Conservation (phyloP, 1,140 invertebrate species). For the Cherax quadricarinatus region DNA sequence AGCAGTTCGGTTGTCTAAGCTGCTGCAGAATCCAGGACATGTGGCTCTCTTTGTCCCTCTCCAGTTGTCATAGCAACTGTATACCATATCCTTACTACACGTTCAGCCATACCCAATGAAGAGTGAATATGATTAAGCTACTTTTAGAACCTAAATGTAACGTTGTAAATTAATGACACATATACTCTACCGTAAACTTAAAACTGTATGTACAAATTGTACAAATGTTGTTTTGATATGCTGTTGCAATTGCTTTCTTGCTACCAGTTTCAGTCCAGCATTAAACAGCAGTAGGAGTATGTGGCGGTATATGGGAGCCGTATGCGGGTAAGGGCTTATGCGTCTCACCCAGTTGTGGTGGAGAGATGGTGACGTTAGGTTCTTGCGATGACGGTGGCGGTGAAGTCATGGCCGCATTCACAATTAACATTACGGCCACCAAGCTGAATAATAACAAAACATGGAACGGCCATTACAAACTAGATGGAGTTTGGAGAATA, state of each 20-base stretch:
- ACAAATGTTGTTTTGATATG: constrained; percentile 64
- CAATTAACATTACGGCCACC: constrained; percentile 24
- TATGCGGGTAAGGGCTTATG: background rate
- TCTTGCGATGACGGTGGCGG: constrained; percentile 17
- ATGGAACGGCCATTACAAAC: constrained; percentile 49
- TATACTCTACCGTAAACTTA: constrained; percentile 59
- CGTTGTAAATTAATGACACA: constrained; percentile 51
- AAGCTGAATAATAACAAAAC: constrained; percentile 43
- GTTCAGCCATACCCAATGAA: constrained; percentile 31
- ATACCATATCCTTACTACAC: background rate
- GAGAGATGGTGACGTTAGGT: constrained; percentile 8
- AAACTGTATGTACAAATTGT: constrained; percentile 67
- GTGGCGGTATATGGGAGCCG: constrained; percentile 18
- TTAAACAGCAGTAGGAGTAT: background rate
- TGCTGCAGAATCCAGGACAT: background rate
- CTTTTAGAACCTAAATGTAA: constrained; percentile 55
- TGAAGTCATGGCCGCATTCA: constrained; percentile 19
- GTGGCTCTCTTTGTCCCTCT: background rate
- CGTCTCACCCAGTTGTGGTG: background rate
- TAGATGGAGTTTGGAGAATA: constrained; percentile 42
- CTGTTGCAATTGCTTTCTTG: constrained; percentile 46
- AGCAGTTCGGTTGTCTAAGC: background rate
- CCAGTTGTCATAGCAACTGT: background rate
- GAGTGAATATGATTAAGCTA: constrained; percentile 34
- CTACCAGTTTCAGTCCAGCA: constrained; percentile 14